A percentile compares a stretch with the other conserved stretches of the same genome.
Conservation (phyloP, 2,888 invertebrate genomes). For the Pheosia gnoma region DNA sequence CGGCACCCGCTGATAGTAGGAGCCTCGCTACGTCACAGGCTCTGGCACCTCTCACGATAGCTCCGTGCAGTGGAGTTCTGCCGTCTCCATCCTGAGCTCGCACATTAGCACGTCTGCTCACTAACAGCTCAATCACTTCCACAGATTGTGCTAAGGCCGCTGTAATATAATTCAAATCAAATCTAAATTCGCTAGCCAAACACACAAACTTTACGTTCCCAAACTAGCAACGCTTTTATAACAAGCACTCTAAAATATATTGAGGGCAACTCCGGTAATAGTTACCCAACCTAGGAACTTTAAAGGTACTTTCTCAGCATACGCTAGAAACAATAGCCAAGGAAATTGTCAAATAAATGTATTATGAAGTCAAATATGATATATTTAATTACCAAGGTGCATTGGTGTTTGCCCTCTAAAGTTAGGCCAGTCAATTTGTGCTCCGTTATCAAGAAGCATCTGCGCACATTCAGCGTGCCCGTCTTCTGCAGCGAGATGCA, state of each 20-base stretch:
- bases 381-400: conserved; percentile 84
- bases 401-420: conserved; percentile 91
- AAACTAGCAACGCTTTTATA: too few relatives aligned
- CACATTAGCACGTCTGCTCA: conserved; percentile 86
- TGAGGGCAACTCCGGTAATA: too few relatives aligned
- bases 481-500: conserved; percentile 95
- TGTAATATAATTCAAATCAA: conserved; percentile 41
- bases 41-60: conserved; percentile 90
- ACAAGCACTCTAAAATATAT: too few relatives aligned
- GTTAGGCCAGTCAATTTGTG: conserved; percentile 90
- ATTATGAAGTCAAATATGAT: not conserved
- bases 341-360: not conserved
- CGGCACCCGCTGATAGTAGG: conserved; percentile 86
- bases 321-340: not conserved
- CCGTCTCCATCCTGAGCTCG: conserved; percentile 89
- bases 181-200: too few relatives aligned
- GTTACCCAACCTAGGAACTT: too few relatives aligned
- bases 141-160: conserved; percentile 92
- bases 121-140: conserved; percentile 89
- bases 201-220: too few relatives aligned
- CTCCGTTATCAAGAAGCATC: conserved; percentile 89
- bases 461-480: conserved; percentile 91
- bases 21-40: conserved; percentile 88
- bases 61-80: conserved; percentile 91
- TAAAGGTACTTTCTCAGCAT: too few relatives aligned